Evolutionary conservation across 2,797 vertebrate genomes (phyloP), one percentile per base, ranked within the genome.

Genomic region (Helicolenus hilgendorfi): DNA sequence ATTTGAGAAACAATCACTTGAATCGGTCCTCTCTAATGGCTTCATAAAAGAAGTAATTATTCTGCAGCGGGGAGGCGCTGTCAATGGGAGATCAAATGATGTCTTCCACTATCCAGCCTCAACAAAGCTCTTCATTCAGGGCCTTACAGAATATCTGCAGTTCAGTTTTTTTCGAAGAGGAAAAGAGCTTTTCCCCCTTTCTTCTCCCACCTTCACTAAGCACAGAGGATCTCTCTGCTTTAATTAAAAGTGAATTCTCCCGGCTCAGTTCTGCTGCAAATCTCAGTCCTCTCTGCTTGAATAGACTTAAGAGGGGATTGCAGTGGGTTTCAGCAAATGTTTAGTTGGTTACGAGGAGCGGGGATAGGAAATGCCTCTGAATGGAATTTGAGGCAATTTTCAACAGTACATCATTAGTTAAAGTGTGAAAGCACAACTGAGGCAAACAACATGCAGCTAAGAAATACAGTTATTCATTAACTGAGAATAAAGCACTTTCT

Each of bases 71-170:
- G 78, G 89, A 92, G 73, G 70, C 22, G 18, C 92, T 94, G 92
- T 97, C 95, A 95, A 86, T 74, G 67, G 86, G 92, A 92, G 95
- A 96, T 96, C 96, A 96, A 95, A 96, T 93, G 89, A 96, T 95
- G 94, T 95, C 93, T 89, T 94, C 87, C 83, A 86, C 92, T 86
- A 80, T 89, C 85, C 78, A 85, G 73, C 86, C 87, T 73, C 74
- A 89, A 96, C 96, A 97, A 96, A 96, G 94, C 83, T 83, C 67
- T 35, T 91, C 91, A 94, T 96, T 97, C 93, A 95, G 83, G 60
- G 74, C 79, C 81, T 56, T 73, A 78, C 79, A 87, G 79, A 87
- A 89, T 81, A 85, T 95, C 86, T 83, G 88, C 84, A 84, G 81
- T 29, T 71, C 83, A 71, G 59, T 80, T 89, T 86, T 89, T 84